Evolutionary conservation across 53 echinoderm and acorn worm species (phyloP), one percentile per base, ranked within the genome.

Genomic region (Stichopus horrens): DNA sequence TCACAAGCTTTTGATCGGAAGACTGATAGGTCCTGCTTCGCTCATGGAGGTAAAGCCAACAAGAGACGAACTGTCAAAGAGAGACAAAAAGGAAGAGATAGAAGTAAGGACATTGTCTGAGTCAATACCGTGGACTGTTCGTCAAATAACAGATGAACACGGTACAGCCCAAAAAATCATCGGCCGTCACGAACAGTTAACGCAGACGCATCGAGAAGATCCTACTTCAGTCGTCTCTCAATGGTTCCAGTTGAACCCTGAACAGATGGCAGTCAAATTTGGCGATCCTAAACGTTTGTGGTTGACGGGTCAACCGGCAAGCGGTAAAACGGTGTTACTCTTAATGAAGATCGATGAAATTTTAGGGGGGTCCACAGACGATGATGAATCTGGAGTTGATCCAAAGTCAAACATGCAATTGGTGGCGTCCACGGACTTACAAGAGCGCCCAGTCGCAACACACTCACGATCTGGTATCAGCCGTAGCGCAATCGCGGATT

Each of bases 191-290:
- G 37, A 37, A 37, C 37, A 37, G 37, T 37, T 37, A 37, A 37
- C 37, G 37, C 37, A 37, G 37, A 37, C 0, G 37, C 37, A 37
- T 1, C 37, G 37, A 37, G 37, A 37, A 37, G 59, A 59, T 59
- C 59, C 59, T 59, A 20, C 71, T 20, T 16, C 14, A 7, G 6
- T 16, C 6, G 19, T 71, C 16, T 71, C 71, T 16, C 77, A 52
- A 52, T 76, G 77, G 77, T 59, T 21, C 20, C 85, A 85, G 9
- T 85, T 85, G 23, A 85, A 65, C 10, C 85, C 85, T 8, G 85
- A 85, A 23, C 85, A 85, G 52, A 8, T 85, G 9, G 65, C 37
- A 9, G 85, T 85, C 68, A 66, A 23, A 9, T 65, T 53, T 37
- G 51, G 22, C 0, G 60, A 85, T 21, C 85, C 60, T 6, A 9